Evolutionary conservation across 2,888 invertebrate species (phyloP).

Genomic region (Gryllus longicercus): DNA sequence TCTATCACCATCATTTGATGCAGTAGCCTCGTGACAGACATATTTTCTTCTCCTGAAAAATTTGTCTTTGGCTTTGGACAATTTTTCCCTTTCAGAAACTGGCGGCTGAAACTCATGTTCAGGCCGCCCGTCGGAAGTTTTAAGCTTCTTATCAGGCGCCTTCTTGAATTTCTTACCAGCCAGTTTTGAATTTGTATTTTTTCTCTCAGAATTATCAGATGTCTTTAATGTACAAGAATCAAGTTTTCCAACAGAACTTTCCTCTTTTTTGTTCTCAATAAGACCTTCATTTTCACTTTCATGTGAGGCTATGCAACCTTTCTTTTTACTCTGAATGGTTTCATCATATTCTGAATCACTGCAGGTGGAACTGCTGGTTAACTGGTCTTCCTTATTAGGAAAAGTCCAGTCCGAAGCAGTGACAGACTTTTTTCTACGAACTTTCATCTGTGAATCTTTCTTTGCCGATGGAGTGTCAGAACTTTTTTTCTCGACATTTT

Average conservation of each 20-base stretch:
- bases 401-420: conserved; percentile 64
- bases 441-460: neutral
- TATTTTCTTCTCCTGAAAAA: conserved; percentile 37
- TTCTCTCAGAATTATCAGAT: conserved; percentile 20
- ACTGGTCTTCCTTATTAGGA: conserved; percentile 74
- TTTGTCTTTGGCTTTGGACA: conserved; percentile 49
- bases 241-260: conserved; percentile 20
- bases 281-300: conserved; percentile 35
- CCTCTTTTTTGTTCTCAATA: conserved; percentile 33
- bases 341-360: conserved; percentile 51
- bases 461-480: conserved; percentile 19
- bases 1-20: conserved; percentile 55
- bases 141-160: conserved; percentile 77
- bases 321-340: neutral
- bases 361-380: conserved; percentile 59
- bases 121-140: conserved; percentile 77
- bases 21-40: conserved; percentile 35
- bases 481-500: conserved; percentile 26
- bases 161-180: conserved; percentile 56
- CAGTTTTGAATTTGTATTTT: conserved; percentile 36
- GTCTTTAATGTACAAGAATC: conserved; percentile 36
- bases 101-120: conserved; percentile 67
- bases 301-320: conserved; percentile 31
- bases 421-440: neutral
- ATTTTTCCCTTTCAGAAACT: conserved; percentile 74